Base-by-base conservation (phyloP, 2,113 vertebrate genomes). In the Ranitomeya imitator region DNA sequence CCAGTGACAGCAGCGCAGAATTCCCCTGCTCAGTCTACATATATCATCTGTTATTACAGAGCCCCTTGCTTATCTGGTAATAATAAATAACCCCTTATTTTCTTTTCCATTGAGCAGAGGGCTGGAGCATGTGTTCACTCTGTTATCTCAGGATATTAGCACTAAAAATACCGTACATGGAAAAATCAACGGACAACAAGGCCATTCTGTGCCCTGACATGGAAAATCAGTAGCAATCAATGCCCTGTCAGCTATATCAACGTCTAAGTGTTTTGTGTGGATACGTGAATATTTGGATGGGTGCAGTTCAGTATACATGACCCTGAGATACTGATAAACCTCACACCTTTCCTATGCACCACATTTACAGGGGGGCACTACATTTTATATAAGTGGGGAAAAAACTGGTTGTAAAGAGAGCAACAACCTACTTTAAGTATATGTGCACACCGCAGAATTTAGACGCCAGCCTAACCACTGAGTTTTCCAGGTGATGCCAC, bases 71-170 rank as follows among this genome's bases (percentile, higher is more conserved):
- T 31, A 19, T 67, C 71, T 19, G 69, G 23, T 57, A 31, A 19
- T 60, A 26, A 77, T 51, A 88, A 74, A 83, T 77, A 83, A 8
- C 71, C 73, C 8, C 60, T 76, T 88, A 85, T 88, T 88, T 26
- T 83, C 52, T n/a, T 88, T 88, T 88, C 87, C 81, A 45, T n/a
- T n/a, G 9, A 61, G 37, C 84, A 57, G 11, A 69, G 51, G 83
- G 51, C n/a, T 55, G 52, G 31, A 52, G 69, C n/a, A 59, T 84
- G 60, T 63, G 71, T 31, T 52, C 80, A 60, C 26, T 37, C 86
- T 26, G 14, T 88, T 88, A 88, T 88, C 87, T 88, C 87, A 67
- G 87, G 57, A 84, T 84, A 69, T 84, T 52, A 37, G n/a, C n/a
- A 63, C 74, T 76, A 57, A 78, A 67, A 73, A 76, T 88, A n/a